Evolutionary conservation across 2,113 vertebrate species (phyloP).

Genomic region (Urocynchramus pylzowi): DNA sequence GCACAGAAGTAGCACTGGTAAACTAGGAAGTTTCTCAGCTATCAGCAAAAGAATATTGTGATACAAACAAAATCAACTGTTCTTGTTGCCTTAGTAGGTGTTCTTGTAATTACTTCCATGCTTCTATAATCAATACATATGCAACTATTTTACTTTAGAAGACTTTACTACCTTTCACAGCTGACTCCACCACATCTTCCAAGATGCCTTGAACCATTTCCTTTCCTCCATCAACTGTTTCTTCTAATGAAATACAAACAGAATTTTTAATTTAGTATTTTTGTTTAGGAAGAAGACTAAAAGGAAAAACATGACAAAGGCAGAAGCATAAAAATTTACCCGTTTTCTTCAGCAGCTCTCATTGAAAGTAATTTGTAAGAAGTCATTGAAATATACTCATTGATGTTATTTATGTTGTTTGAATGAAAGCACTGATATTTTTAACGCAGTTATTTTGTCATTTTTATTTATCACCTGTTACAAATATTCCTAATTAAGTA

Average conservation of each 20-base stretch:
- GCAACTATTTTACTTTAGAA: neutral
- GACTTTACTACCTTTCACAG: constrained; percentile 70
- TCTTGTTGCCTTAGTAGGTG: neutral
- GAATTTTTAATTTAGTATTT: neutral
- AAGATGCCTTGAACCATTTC: constrained; percentile 77
- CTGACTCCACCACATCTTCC: constrained; percentile 75
- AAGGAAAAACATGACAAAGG: neutral
- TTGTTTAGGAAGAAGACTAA: neutral
- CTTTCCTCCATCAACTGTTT: constrained; percentile 59
- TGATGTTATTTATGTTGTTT: neutral
- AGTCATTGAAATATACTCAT: neutral
- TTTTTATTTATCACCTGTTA: neutral
- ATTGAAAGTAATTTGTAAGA: neutral
- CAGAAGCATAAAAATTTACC: neutral
- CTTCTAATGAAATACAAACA: constrained; percentile 39
- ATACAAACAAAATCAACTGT: neutral
- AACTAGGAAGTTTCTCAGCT: neutral
- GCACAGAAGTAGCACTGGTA: neutral
- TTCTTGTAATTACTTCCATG: neutral
- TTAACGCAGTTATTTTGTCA: neutral
- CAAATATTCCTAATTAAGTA: neutral
- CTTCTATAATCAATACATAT: neutral
- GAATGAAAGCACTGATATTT: neutral
- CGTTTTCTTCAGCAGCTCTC: neutral
- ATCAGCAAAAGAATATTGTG: neutral